Conservation (phyloP, 2,888 invertebrate genomes). For the Scaptomyza parva region DNA sequence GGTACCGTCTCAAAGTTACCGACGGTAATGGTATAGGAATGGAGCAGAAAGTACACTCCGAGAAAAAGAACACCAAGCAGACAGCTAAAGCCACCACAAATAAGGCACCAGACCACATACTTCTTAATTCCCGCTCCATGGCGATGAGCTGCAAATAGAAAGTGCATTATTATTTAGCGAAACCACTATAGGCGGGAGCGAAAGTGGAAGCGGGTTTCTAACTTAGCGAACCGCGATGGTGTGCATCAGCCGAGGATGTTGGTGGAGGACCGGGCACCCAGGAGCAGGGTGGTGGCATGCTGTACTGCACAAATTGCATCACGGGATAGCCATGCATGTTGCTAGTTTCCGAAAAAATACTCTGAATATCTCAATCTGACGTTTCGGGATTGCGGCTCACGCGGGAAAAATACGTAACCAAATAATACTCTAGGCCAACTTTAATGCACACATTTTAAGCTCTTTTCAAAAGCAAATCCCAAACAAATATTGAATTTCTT, state of each 20-base stretch:
- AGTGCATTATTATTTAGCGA: background rate
- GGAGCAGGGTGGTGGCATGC: constrained; percentile 85
- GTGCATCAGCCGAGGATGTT: constrained; percentile 70
- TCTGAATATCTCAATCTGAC: background rate
- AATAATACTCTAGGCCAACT: background rate
- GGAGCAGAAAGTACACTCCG: constrained; percentile 90
- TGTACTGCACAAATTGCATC: constrained; percentile 88
- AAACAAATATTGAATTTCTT: constrained; percentile 1
- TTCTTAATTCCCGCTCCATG: constrained; percentile 86
- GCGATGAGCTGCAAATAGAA: constrained; percentile 82
- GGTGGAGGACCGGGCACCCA: constrained; percentile 83
- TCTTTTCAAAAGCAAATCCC: background rate
- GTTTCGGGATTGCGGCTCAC: background rate
- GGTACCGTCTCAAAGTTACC: constrained; percentile 95
- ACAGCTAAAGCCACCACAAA: constrained; percentile 90
- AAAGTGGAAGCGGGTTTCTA: constrained; percentile 23
- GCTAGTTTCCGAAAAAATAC: constrained; percentile 4
- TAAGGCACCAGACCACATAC: constrained; percentile 91
- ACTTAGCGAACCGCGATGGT: constrained; percentile 69
- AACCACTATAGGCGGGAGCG: background rate
- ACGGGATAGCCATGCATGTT: constrained; percentile 88
- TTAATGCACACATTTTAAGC: constrained; percentile 4
- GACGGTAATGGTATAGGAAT: constrained; percentile 90
- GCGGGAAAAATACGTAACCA: constrained; percentile 8
- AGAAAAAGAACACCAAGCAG: constrained; percentile 90